These are phyloP conservation scores for Peromyscus aztecus DNA, from an alignment of 2,797 vertebrate species.

Conservation along the genomic window DNA sequence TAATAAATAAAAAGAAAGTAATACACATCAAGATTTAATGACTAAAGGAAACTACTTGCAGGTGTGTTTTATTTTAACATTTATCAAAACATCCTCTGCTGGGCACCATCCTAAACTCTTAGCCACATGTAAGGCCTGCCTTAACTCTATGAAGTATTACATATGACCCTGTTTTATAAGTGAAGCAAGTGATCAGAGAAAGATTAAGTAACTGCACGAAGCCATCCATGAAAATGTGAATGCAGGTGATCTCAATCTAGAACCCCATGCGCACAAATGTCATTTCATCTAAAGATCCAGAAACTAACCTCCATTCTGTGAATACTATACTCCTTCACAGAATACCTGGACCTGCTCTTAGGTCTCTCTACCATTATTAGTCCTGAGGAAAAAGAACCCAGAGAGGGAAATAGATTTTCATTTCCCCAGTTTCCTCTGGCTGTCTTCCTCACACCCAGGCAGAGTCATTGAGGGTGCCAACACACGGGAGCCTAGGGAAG, in stretches of 20 bases:
- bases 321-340: not conserved
- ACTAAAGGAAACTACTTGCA: not conserved
- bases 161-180: not conserved
- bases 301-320: not conserved
- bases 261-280: not conserved
- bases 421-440: not conserved
- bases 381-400: constrained; percentile 4
- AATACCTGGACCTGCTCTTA: not conserved
- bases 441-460: not conserved
- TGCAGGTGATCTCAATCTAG: not conserved
- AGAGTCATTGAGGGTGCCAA: not conserved
- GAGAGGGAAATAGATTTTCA: not conserved
- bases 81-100: not conserved
- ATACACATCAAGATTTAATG: not conserved
- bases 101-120: not conserved
- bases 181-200: not conserved
- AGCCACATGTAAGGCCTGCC: not conserved
- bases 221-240: not conserved
- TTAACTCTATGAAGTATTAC: not conserved
- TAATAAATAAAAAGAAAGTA: not conserved
- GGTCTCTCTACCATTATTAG: not conserved
- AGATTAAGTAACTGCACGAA: not conserved
- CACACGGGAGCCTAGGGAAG: not conserved
- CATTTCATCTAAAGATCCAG: constrained; percentile 15
- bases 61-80: not conserved